Base-by-base conservation (phyloP, 2,797 vertebrate species). In the Micromesistius poutassou region DNA sequence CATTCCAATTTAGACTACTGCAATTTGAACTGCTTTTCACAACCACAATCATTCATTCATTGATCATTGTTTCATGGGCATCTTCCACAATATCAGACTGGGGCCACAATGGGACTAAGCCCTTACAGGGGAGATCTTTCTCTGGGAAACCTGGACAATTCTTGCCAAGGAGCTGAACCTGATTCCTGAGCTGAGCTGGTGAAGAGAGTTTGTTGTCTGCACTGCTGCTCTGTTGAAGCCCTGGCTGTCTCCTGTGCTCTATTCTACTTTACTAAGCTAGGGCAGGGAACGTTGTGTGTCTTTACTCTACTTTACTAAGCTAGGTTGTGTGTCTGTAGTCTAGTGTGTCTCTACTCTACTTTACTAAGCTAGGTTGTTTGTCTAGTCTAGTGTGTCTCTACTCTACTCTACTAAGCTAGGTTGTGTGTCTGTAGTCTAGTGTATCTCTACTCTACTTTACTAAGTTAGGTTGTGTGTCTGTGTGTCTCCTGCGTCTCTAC, bases 381-480 rank as follows among this genome's bases (percentile, higher is more conserved):
- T 68, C 16, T 16, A 22, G 4, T 55, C 46, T 55, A 19, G 70
- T 78, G 77, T 76, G 74, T 74, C 55, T 19, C 46, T 25, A 25
- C 55, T 62, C 55, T 25, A 5, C 55, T 62, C 22, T n/a, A 79
- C 87, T 89, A 86, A 86, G 78, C 79, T 55, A 86, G 81, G 76
- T 25, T 70, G 40, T 35, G 76, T 74, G 30, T 55, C 22, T 62
- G 55, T n/a, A 25, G 55, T 62, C 22, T n/a, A n/a, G 70, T 78
- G 77, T 76, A 72, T 74, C 46, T 19, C 3, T 22, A 22, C 46
- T 55, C 46, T 22, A 2, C 46, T 55, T 4, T 22, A 79, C 88
- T 88, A 86, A 86, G 78, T 79, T 62, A 86, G 81, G 76, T 28
- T 71, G 40, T 35, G 75, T 74, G 31, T 38, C n/a, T 68, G 46